Conservation (phyloP, 2,797 vertebrate genomes). For the Balearica regulorum region DNA sequence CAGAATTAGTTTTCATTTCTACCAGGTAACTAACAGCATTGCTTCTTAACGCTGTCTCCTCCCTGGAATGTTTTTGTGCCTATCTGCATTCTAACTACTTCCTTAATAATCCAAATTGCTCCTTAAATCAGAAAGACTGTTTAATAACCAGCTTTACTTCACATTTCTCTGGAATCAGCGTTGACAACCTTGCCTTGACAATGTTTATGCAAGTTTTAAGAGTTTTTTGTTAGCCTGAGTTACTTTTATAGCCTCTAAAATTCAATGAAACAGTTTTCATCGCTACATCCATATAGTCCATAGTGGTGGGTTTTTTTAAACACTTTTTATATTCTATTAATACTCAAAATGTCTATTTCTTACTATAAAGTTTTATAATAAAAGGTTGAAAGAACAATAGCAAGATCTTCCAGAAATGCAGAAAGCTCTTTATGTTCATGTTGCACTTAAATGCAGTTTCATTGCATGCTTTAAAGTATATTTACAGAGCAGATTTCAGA, state of each 20-base stretch:
- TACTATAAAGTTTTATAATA: not conserved
- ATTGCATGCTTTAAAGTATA: not conserved
- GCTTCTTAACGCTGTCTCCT: not conserved
- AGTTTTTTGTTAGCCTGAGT: not conserved
- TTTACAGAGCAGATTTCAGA: not conserved
- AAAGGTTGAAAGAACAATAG: not conserved
- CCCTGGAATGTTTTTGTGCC: not conserved
- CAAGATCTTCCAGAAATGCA: not conserved
- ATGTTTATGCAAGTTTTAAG: constrained; percentile 15
- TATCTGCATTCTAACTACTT: not conserved
- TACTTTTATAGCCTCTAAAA: constrained; percentile 33
- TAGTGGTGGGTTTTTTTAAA: not conserved
- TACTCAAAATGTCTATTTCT: not conserved
- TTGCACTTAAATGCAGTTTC: not conserved
- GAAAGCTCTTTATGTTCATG: not conserved
- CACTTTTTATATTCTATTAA: constrained; percentile 42
- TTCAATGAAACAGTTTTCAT: not conserved
- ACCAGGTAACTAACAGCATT: not conserved
- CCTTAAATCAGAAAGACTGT: constrained; percentile 47
- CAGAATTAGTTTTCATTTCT: not conserved
- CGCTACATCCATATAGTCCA: not conserved
- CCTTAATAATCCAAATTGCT: constrained; percentile 6
- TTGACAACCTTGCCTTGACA: constrained; percentile 14
- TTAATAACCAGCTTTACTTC: constrained; percentile 16
- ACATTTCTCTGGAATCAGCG: not conserved